These are phyloP conservation scores for Trichogramma pretiosum DNA, from an alignment of 1,140 invertebrate species.

Conservation along the genomic window DNA sequence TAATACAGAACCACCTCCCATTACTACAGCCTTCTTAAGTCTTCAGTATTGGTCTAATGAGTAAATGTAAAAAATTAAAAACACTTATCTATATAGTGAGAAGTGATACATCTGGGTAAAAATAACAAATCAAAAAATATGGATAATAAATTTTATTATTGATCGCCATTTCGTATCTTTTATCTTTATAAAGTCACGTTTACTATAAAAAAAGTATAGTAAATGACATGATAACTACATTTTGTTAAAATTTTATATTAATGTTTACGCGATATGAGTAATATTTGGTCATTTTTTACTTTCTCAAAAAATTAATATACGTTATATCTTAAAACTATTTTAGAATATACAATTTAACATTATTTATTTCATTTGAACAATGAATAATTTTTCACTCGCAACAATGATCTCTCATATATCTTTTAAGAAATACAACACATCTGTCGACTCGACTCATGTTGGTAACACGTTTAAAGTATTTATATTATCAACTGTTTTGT, in stretches of 20 bases:
- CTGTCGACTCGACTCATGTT: constrained; percentile 14
- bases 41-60: too few species aligned
- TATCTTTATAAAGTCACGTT: constrained; percentile 7
- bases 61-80: too few species aligned
- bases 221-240: constrained; percentile 36
- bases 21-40: too few species aligned
- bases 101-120: not conserved
- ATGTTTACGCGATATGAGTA: constrained; percentile 34
- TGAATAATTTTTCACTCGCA: not conserved
- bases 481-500: too few species aligned
- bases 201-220: constrained; percentile 33
- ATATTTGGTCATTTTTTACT: constrained; percentile 43
- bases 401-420: not conserved
- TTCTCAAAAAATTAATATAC: constrained; percentile 15
- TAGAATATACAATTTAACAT: constrained; percentile 16
- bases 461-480: constrained; percentile 29
- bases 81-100: too few species aligned
- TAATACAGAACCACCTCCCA: too few species aligned
- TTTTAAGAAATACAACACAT: constrained; percentile 2
- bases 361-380: constrained; percentile 3
- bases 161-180: constrained; percentile 12
- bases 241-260: constrained; percentile 22
- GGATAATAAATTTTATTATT: constrained; percentile 19
- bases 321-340: constrained; percentile 10
- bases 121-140: constrained; percentile 4